Base-by-base conservation (phyloP, 2,797 vertebrate species). In the Parotocinclus haroldoi region DNA sequence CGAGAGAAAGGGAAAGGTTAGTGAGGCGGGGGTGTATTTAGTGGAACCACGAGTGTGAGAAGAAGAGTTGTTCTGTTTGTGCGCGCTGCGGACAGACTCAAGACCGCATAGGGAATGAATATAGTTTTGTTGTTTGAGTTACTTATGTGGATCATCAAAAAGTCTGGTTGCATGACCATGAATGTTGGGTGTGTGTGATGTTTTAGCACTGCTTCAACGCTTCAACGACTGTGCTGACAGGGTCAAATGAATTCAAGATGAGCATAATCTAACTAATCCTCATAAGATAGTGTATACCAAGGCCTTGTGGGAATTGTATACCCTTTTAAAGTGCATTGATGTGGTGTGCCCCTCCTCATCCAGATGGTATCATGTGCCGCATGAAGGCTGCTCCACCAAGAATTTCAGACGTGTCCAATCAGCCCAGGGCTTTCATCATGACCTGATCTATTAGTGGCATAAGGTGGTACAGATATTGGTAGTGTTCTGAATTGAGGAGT, bases 331-430 rank as follows among this genome's bases (percentile, higher is more conserved):
- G 46, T 12, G 19, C 53, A 69, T 52, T 74, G 38, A 50, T 62
- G 65, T 68, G 18, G 60, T 12, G 42, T 19, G 53, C 9, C 36
- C 44, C 55, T 58, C 45, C 44, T 46, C 36, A 67, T 48, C 42
- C 63, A 66, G 63, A 66, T 60, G 58, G 44, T 60, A 72, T 66
- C 42, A 49, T 71, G 69, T 65, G 49, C 40, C 40, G 49, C 48
- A 53, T 54, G 18, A 66, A 36, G 44, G 61, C n/a, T 37, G 17
- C 51, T 65, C 37, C 62, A 60, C 62, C 62, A 50, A 39, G 37
- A 60, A 16, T 56, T n/a, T 57, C 38, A 63, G 38, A 69, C 39
- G 36, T 56, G n/a, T 65, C 40, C 17, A n/a, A 7, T 14, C 40
- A 56, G 40, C 48, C 42, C 36, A 38, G 68, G 18, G 61, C 7